Evolutionary conservation across 2,888 invertebrate genomes (phyloP).

Genomic region (Himalopsyche japonica): DNA sequence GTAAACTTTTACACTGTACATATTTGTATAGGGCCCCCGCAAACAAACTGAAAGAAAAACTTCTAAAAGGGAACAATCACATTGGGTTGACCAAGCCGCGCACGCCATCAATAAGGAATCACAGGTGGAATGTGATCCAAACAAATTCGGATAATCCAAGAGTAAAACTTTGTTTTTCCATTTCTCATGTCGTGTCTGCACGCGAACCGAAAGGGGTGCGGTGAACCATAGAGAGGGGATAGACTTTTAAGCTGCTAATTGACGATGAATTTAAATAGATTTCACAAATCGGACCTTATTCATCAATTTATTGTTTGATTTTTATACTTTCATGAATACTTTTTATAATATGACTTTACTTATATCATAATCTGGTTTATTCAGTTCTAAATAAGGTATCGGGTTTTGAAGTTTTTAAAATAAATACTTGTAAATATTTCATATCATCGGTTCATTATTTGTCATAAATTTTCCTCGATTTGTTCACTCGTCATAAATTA

Average conservation of each 20-base stretch:
- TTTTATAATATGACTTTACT: too few species aligned
- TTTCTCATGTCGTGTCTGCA: slow-evolving; percentile 32
- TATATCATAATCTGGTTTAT: too few species aligned
- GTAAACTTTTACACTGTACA: neutral
- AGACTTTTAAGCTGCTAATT: neutral
- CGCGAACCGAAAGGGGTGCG: slow-evolving; percentile 4
- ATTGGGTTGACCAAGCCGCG: neutral
- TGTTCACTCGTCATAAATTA: too few species aligned
- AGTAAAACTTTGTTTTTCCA: slow-evolving; percentile 28
- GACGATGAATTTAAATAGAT: neutral
- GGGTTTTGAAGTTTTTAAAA: too few species aligned
- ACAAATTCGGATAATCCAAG: slow-evolving; percentile 30
- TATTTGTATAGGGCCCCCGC: neutral
- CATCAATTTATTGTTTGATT: too few species aligned
- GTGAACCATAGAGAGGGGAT: neutral
- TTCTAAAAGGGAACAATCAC: neutral
- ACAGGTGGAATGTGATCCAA: slow-evolving; percentile 34
- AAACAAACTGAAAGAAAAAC: neutral
- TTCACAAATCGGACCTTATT: too few species aligned
- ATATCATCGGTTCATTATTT: too few species aligned
- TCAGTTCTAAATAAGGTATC: too few species aligned
- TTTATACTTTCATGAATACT: too few species aligned
- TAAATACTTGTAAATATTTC: too few species aligned
- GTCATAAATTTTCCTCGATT: too few species aligned
- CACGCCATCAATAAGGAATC: slow-evolving; percentile 33